phyloP scores from a whole-genome alignment of 2,888 invertebrate species.

The Lycaena phlaeas region DNA sequence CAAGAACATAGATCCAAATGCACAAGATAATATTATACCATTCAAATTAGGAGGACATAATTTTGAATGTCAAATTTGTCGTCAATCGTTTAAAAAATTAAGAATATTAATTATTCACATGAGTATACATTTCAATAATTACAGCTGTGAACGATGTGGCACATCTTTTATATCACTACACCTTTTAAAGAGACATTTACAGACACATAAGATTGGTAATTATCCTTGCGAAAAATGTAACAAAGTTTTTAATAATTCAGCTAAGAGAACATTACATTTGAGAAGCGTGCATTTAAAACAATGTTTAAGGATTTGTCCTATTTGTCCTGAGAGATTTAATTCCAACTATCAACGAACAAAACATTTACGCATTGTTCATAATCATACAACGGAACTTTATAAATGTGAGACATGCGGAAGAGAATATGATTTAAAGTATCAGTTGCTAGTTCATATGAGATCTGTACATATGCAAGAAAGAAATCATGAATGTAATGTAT shows the following conservation, averaged over 20 bases:
- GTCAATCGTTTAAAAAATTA: constrained; percentile 37
- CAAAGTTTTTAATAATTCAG: constrained; percentile 43
- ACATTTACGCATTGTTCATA: constrained; percentile 46
- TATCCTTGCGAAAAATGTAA: constrained; percentile 50
- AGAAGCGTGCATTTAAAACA: constrained; percentile 47
- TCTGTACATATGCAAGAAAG: constrained; percentile 51
- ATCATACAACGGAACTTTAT: constrained; percentile 33
- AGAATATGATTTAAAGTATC: constrained; percentile 47
- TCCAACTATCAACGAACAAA: constrained; percentile 49
- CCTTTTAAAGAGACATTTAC: constrained; percentile 38
- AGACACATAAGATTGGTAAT: constrained; percentile 40
- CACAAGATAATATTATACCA: constrained; percentile 47
- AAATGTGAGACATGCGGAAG: constrained; percentile 46
- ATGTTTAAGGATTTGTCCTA: constrained; percentile 39
- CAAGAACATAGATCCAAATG: constrained; percentile 31
- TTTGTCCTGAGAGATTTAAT: constrained; percentile 49
- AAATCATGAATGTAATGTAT: constrained; percentile 44
- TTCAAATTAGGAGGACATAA: constrained; percentile 38
- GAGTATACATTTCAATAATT: constrained; percentile 55
- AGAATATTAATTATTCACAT: constrained; percentile 48
- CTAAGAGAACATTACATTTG: constrained; percentile 40
- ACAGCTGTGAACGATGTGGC: constrained; percentile 52
- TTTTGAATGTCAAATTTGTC: constrained; percentile 48
- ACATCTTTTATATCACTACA: constrained; percentile 39
- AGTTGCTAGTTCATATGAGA: constrained; percentile 41